Evolutionary conservation across 2,797 vertebrate genomes (phyloP).

Genomic region (Lophotriccus pileatus): DNA sequence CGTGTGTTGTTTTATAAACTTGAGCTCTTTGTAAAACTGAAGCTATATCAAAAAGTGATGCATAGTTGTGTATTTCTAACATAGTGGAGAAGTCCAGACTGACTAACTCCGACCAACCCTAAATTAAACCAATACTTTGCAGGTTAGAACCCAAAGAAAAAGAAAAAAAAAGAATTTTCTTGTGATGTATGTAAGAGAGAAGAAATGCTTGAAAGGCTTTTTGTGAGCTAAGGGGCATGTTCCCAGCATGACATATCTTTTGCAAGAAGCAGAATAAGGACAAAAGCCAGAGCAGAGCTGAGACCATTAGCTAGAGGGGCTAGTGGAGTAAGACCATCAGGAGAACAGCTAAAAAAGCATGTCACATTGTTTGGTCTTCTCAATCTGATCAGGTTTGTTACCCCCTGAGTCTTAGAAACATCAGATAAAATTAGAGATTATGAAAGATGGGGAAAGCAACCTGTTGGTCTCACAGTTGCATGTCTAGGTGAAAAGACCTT

Average conservation of each 20-base stretch:
- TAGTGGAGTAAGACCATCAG: background rate
- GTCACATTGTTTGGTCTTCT: background rate
- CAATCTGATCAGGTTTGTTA: background rate
- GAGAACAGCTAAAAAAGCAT: background rate
- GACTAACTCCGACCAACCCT: background rate
- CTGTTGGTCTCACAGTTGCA: background rate
- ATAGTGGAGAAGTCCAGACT: background rate
- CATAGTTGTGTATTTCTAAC: background rate
- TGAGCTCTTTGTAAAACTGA: background rate
- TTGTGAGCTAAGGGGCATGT: background rate
- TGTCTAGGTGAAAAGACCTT: background rate
- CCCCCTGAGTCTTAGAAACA: background rate
- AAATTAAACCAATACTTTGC: background rate
- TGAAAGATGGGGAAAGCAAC: background rate
- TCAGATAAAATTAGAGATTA: background rate
- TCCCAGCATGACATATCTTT: background rate
- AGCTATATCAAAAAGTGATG: background rate
- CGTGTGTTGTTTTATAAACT: background rate
- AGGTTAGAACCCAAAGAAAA: background rate
- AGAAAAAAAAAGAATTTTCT: background rate
- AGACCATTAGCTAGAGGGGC: background rate
- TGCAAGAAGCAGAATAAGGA: background rate
- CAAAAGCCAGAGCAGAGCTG: background rate
- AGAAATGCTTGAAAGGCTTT: background rate
- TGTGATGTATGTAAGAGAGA: background rate